Percentiles rank a stretch among this genome's conserved stretches.
phyloP scores from a whole-genome alignment of 2,113 vertebrate genomes.

The Xiphophorus maculatus region DNA sequence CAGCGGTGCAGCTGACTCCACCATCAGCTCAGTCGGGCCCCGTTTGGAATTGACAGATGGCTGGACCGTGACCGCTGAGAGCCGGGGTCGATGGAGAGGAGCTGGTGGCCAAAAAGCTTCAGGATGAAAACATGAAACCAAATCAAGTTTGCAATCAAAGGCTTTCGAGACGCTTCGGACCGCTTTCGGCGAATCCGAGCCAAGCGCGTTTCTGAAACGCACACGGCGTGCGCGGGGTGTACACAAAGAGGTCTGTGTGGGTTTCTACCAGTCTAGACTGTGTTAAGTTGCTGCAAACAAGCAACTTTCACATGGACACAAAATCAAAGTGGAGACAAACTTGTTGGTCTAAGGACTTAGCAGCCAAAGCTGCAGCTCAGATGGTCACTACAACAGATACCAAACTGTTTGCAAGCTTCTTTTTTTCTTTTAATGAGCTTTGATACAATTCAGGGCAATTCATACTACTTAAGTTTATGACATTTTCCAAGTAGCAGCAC shows the following conservation, averaged over 20 bases:
- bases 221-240: neutral
- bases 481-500: too few species aligned
- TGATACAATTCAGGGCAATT: too few species aligned
- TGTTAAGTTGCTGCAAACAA: fast-evolving
- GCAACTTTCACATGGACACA: neutral
- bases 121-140: conserved; percentile 51
- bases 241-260: conserved; percentile 18
- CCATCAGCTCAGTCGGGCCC: conserved; percentile 10
- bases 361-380: neutral
- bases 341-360: neutral
- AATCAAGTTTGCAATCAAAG: conserved; percentile 58
- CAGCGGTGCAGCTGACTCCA: conserved; percentile 12
- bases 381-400: neutral
- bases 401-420: neutral
- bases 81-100: conserved; percentile 44
- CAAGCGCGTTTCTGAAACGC: conserved; percentile 52
- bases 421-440: neutral
- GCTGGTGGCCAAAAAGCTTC: conserved; percentile 42
- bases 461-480: too few species aligned
- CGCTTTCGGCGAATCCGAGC: conserved; percentile 49
- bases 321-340: neutral
- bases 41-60: conserved; percentile 60
- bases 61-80: conserved; percentile 53
- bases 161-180: conserved; percentile 27
- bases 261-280: conserved; percentile 15